Conservation (phyloP, 2,113 vertebrate species). For the Probosciger aterrimus region DNA sequence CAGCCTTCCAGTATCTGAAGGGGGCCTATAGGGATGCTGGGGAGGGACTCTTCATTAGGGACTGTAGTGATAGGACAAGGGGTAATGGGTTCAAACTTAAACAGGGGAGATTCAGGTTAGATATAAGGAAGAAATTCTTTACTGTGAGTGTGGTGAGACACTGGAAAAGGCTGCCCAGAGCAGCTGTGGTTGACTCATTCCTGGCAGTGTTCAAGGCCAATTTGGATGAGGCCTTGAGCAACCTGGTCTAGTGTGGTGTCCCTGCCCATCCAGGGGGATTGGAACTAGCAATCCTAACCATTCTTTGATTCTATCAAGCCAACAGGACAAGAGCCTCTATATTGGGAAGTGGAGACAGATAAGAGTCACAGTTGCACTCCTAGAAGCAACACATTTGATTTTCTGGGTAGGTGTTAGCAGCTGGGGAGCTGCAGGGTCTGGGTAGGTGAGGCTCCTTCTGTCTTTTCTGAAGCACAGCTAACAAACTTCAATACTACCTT, state of each 20-base stretch:
- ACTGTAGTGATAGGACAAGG: background rate
- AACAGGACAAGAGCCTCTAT: background rate
- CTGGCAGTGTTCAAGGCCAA: no score
- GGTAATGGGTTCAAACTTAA: background rate
- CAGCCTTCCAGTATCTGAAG: no score
- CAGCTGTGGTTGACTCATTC: no score
- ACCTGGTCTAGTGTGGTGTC: no score
- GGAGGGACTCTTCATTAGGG: no score
- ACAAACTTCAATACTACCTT: background rate
- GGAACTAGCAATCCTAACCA: background rate
- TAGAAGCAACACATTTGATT: background rate
- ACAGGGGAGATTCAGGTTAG: background rate
- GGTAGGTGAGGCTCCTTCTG: background rate
- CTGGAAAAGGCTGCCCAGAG: no score
- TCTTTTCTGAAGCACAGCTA: background rate
- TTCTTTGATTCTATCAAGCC: background rate
- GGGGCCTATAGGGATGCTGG: no score
- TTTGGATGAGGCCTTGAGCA: no score
- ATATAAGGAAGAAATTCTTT: no score
- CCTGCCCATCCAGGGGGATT: background rate
- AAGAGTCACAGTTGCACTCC: background rate
- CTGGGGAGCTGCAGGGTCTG: background rate
- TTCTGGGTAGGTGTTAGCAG: background rate
- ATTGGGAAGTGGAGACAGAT: accelerated
- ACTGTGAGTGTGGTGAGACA: no score